phyloP scores from a whole-genome alignment of 2,888 invertebrate genomes.

The Apeira syringaria region DNA sequence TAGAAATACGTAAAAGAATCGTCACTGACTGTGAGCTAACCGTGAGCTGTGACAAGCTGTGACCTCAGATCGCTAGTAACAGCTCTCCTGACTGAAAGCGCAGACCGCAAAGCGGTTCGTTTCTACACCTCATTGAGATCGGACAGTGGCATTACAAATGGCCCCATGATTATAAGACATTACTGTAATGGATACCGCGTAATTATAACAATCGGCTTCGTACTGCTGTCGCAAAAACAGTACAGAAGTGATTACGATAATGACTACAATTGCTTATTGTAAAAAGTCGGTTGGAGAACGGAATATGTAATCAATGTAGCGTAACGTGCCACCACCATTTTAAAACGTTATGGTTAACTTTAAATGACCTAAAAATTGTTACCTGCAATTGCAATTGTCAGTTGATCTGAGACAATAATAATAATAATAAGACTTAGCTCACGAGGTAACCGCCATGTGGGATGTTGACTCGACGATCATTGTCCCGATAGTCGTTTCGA shows the following conservation, averaged over 20 bases:
- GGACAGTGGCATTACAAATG: slow-evolving; percentile 69
- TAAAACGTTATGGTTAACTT: too few species aligned
- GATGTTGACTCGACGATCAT: too few species aligned
- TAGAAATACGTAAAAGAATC: too few species aligned
- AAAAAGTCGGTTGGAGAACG: slow-evolving; percentile 13
- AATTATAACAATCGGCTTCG: slow-evolving; percentile 65
- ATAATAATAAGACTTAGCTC: too few species aligned
- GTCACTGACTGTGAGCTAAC: too few species aligned
- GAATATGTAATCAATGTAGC: slow-evolving; percentile 7
- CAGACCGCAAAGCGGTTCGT: slow-evolving; percentile 68
- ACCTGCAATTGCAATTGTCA: too few species aligned
- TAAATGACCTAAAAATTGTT: too few species aligned
- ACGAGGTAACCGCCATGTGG: too few species aligned
- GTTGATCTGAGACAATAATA: too few species aligned
- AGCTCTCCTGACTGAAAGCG: slow-evolving; percentile 51
- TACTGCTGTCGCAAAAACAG: slow-evolving; percentile 50
- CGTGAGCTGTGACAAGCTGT: too few species aligned
- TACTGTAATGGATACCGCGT: slow-evolving; percentile 69
- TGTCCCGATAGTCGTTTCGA: too few species aligned
- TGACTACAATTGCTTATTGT: slow-evolving; percentile 28
- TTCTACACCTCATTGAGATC: slow-evolving; percentile 77
- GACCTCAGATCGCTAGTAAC: slow-evolving; percentile 22
- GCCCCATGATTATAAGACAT: slow-evolving; percentile 74
- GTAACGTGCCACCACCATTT: too few species aligned
- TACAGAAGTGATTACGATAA: slow-evolving; percentile 17